Conservation (phyloP, 2,888 invertebrate species). For the Amphipyra tragopoginis region DNA sequence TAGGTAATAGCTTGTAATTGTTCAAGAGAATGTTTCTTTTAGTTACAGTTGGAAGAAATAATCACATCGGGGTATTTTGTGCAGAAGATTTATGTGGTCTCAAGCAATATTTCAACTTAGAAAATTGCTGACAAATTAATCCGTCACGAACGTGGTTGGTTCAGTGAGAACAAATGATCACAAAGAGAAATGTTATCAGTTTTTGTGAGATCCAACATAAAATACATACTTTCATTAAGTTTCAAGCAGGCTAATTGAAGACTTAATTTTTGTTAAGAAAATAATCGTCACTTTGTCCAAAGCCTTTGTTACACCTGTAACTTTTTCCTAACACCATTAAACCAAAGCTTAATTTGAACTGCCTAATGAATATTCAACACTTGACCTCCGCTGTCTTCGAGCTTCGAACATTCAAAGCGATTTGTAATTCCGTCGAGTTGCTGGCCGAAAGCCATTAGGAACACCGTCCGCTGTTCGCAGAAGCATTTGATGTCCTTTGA, state of each 20-base stretch:
- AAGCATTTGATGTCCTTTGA: conserved; percentile 48
- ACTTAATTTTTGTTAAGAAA: background rate
- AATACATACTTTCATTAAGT: too few species aligned
- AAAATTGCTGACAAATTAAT: conserved; percentile 35
- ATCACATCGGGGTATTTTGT: conserved; percentile 21
- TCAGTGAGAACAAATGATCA: conserved; percentile 4
- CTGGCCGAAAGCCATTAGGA: conserved; percentile 48
- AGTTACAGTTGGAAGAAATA: conserved; percentile 38
- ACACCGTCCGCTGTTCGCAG: conserved; percentile 17
- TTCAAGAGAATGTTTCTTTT: conserved; percentile 43
- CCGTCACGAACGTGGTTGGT: conserved; percentile 18
- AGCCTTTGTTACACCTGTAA: conserved; percentile 40
- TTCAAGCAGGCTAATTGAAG: background rate
- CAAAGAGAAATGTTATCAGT: conserved; percentile 1
- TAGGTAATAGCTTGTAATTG: conserved; percentile 47
- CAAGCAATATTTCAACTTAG: conserved; percentile 19
- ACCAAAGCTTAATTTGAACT: conserved; percentile 40
- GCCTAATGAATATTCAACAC: conserved; percentile 49
- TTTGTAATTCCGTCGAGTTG: conserved; percentile 55
- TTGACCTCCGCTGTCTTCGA: conserved; percentile 35
- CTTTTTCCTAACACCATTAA: conserved; percentile 42
- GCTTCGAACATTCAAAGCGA: conserved; percentile 37
- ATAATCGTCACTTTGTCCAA: background rate
- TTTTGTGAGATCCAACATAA: background rate
- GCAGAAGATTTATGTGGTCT: conserved; percentile 40